Evolutionary conservation across 2,888 invertebrate species (phyloP).

Genomic region (Epinotia bilunana): DNA sequence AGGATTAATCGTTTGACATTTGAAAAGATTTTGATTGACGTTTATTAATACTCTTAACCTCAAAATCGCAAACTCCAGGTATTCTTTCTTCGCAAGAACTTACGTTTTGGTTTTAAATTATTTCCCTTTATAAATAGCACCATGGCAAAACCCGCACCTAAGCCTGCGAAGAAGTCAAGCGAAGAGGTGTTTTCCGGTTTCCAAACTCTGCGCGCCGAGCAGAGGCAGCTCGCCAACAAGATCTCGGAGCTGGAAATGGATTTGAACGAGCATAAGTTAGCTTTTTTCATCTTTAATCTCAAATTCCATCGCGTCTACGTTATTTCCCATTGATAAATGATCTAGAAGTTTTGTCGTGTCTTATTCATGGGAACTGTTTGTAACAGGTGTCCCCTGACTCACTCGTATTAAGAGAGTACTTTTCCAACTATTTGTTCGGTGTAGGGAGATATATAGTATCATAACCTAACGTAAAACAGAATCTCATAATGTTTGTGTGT

Average conservation of each 20-base stretch:
- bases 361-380: not conserved
- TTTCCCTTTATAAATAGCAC: conserved; percentile 15
- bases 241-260: conserved; percentile 97
- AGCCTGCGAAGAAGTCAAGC: conserved; percentile 81
- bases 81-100: not conserved
- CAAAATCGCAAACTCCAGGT: not conserved
- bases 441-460: not conserved
- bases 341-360: not conserved
- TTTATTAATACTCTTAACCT: conserved; percentile 23
- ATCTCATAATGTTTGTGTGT: too few species aligned
- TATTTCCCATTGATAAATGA: not conserved
- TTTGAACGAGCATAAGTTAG: conserved; percentile 97
- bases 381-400: conserved; percentile 18
- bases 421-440: not conserved
- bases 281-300: not conserved
- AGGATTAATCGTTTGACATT: not conserved
- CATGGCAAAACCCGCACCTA: conserved; percentile 70
- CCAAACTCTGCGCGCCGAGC: conserved; percentile 94
- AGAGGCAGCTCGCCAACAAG: conserved; percentile 93
- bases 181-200: conserved; percentile 95
- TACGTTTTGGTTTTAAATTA: not conserved
- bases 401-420: not conserved
- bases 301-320: not conserved
- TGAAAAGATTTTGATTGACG: conserved; percentile 10
- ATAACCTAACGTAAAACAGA: too few species aligned